A percentile compares a stretch with the other conserved stretches of the same genome.
Evolutionary conservation across 2,797 vertebrate genomes (phyloP).

Genomic region (Hemibagrus guttatus): DNA sequence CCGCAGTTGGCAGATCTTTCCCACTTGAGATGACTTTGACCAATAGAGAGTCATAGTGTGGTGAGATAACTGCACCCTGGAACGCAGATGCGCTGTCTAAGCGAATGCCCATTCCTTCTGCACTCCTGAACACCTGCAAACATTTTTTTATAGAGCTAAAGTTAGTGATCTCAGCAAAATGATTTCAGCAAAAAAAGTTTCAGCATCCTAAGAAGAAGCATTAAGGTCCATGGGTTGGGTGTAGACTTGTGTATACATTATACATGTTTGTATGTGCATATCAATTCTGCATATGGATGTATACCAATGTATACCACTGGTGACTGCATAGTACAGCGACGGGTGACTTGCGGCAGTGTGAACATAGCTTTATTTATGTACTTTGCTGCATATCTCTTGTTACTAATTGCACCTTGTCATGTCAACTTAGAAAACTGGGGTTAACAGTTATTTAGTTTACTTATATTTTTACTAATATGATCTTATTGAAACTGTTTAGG

Average conservation of each 20-base stretch:
- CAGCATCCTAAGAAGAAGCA: neutral
- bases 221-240: neutral
- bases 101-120: conserved; percentile 94
- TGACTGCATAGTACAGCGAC: too few species aligned
- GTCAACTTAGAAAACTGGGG: neutral
- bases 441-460: neutral
- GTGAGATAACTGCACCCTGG: conserved; percentile 90
- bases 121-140: conserved; percentile 88
- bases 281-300: neutral
- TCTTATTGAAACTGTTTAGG: too few species aligned
- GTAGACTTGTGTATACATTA: conserved; percentile 3
- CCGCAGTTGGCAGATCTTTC: conserved; percentile 85
- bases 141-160: neutral
- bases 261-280: neutral
- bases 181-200: neutral
- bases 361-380: neutral
- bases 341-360: too few species aligned
- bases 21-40: conserved; percentile 95
- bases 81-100: conserved; percentile 93
- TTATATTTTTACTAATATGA: neutral
- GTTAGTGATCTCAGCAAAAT: conserved; percentile 22
- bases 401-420: neutral
- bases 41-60: conserved; percentile 92
- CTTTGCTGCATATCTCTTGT: neutral
- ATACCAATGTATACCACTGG: neutral